Conservation (phyloP, 2,797 vertebrate genomes). For the Notoglanidium macrostoma region DNA sequence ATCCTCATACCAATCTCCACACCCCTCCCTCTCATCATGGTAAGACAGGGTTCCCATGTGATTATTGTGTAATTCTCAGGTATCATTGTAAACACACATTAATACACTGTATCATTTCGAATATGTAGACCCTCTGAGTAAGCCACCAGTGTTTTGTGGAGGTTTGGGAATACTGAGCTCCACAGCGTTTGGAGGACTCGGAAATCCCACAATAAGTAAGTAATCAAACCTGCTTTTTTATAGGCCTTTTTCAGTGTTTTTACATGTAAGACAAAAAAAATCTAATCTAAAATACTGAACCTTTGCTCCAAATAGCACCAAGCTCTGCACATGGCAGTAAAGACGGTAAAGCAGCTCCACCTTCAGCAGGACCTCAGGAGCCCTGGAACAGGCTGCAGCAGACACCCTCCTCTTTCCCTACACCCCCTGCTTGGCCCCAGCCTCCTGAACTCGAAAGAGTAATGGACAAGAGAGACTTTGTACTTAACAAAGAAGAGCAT, state of each 20-base stretch:
- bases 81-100: conserved; percentile 2
- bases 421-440: conserved; percentile 47
- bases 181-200: conserved; percentile 95
- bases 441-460: conserved; percentile 49
- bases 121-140: conserved; percentile 85
- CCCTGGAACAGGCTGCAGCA: conserved; percentile 58
- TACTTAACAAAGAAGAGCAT: conserved; percentile 49
- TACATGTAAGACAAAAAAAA: not conserved
- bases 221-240: conserved; percentile 48
- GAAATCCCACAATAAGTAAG: conserved; percentile 97
- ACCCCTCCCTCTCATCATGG: conserved; percentile 90
- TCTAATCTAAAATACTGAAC: not conserved
- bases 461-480: conserved; percentile 41
- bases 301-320: conserved; percentile 37
- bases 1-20: conserved; percentile 93
- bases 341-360: conserved; percentile 37
- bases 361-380: conserved; percentile 45
- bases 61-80: not conserved
- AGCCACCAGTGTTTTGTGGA: conserved; percentile 84
- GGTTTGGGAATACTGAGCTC: conserved; percentile 90
- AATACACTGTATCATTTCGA: not conserved
- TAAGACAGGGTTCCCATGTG: conserved; percentile 33
- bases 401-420: conserved; percentile 53
- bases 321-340: conserved; percentile 46
- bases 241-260: not conserved